These are phyloP conservation scores for fruit fly (Drosophila melanogaster) DNA, from an alignment of 1,140 invertebrate species.

Conservation along the genomic window DNA sequence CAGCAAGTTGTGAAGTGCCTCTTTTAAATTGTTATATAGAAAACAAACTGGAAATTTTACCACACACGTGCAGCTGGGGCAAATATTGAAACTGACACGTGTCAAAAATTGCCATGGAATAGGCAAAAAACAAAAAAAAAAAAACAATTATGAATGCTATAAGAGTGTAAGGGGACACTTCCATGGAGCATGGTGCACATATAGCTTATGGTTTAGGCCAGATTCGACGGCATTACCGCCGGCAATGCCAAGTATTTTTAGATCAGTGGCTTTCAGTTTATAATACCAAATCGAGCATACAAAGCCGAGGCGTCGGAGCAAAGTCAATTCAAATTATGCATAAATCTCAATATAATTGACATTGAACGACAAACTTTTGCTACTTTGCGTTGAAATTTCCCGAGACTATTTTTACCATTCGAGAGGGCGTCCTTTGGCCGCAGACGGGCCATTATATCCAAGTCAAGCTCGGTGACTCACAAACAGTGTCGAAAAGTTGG, in stretches of 20 bases:
- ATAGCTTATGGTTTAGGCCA: conserved; percentile 6
- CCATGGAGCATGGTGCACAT: neutral
- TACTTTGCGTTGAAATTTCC: conserved; percentile 37
- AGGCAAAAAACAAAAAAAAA: too few relatives aligned
- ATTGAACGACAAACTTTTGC: conserved; percentile 60
- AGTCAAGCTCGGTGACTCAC: conserved; percentile 28
- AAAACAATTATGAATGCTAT: neutral
- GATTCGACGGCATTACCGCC: conserved; percentile 15
- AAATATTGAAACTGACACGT: conserved; percentile 60
- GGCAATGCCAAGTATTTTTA: conserved; percentile 52
- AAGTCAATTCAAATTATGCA: conserved; percentile 67
- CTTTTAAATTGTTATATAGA: conserved; percentile 24
- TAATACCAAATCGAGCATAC: conserved; percentile 37
- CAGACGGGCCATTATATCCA: conserved; percentile 40
- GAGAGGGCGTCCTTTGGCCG: conserved; percentile 23
- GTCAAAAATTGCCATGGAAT: conserved; percentile 17
- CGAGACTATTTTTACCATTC: conserved; percentile 51
- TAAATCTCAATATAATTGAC: conserved; percentile 68
- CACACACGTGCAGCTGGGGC: neutral
- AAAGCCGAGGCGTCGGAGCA: conserved; percentile 5
- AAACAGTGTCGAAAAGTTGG: conserved; percentile 41
- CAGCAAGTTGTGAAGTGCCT: conserved; percentile 22
- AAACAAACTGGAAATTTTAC: conserved; percentile 14
- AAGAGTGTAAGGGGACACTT: neutral
- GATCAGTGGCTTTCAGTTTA: conserved; percentile 41